phyloP scores from a whole-genome alignment of 2,888 invertebrate genomes.

The Rhodophaea formosa region DNA sequence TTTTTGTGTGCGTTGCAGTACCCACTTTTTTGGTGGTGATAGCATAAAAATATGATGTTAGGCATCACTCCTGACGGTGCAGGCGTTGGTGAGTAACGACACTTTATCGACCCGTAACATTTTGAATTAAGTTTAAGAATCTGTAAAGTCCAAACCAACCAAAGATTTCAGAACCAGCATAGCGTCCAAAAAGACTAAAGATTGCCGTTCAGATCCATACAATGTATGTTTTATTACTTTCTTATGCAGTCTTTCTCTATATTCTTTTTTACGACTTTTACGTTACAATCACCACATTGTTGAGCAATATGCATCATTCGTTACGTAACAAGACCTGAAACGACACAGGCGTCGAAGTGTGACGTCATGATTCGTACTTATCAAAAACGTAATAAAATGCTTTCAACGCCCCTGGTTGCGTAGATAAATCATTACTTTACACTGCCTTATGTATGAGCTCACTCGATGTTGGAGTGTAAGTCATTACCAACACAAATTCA shows the following conservation, averaged over 20 bases:
- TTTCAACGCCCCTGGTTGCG: background rate
- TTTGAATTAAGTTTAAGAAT: too few species aligned
- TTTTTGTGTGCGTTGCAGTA: too few species aligned
- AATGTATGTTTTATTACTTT: too few species aligned
- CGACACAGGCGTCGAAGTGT: background rate
- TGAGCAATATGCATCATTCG: background rate
- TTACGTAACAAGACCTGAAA: background rate
- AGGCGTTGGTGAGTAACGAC: too few species aligned
- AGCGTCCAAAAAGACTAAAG: too few species aligned
- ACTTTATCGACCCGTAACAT: too few species aligned
- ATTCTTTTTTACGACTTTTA: background rate
- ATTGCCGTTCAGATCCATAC: too few species aligned
- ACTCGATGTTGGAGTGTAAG: background rate
- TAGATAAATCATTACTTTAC: background rate
- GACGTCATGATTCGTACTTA: background rate
- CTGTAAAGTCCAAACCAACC: too few species aligned
- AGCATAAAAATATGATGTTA: too few species aligned
- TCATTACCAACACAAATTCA: constrained; percentile 13
- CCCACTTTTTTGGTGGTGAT: too few species aligned
- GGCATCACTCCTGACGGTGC: too few species aligned
- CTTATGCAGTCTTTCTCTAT: background rate
- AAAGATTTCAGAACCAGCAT: too few species aligned
- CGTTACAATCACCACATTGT: background rate
- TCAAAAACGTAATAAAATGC: background rate
- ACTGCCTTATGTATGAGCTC: background rate